Evolutionary conservation across 2,797 vertebrate species (phyloP).

Genomic region (Bucorvus abyssinicus): DNA sequence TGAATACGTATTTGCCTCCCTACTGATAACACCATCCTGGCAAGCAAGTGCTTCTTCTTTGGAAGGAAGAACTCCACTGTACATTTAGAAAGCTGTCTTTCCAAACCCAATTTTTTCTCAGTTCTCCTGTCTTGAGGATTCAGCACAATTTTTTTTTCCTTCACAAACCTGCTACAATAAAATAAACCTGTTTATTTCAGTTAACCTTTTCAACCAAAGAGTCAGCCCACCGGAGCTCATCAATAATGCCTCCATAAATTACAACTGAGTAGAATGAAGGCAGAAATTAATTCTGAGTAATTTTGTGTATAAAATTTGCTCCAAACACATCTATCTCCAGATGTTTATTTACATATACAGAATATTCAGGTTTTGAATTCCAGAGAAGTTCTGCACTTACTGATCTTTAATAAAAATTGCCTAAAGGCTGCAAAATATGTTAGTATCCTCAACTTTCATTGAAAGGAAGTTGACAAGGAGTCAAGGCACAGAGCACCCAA

Average conservation of each 20-base stretch:
- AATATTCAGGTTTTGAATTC: not conserved
- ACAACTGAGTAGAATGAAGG: not conserved
- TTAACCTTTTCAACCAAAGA: constrained; percentile 51
- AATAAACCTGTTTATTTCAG: not conserved
- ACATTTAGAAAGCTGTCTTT: not conserved
- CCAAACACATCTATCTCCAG: constrained; percentile 7
- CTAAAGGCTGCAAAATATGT: not conserved
- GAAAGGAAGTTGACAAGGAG: not conserved
- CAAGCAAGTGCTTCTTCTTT: not conserved
- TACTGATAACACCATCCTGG: not conserved
- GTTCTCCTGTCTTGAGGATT: not conserved
- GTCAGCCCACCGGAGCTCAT: not conserved
- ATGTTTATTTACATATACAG: constrained; percentile 8
- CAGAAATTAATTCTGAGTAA: constrained; percentile 20
- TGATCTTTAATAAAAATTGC: not conserved
- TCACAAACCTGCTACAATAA: not conserved
- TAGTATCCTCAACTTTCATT: not conserved
- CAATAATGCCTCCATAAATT: constrained; percentile 4
- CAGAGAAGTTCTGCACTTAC: not conserved
- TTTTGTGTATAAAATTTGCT: constrained; percentile 31
- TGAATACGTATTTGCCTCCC: not conserved
- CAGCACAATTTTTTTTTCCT: not conserved
- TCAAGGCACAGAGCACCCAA: not conserved
- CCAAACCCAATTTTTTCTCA: not conserved
- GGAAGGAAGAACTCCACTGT: not conserved